A percentile compares a stretch with the other conserved stretches of the same genome.
These are phyloP conservation scores for Cordilura impudica DNA, from an alignment of 2,888 invertebrate species.

Conservation along the genomic window DNA sequence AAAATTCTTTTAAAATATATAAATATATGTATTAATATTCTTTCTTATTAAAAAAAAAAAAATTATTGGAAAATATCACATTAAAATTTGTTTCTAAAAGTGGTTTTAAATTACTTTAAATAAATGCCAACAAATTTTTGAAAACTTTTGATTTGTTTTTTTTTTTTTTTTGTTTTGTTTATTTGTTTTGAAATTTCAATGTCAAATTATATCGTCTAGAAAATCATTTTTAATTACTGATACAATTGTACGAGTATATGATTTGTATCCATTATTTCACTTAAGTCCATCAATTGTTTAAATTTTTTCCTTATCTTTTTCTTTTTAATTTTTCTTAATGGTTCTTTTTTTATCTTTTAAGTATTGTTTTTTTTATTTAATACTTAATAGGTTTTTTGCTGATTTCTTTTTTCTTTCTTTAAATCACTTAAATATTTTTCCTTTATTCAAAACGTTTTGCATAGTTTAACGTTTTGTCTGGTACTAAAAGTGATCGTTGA, in stretches of 20 bases:
- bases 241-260: not conserved
- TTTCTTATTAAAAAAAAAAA: not conserved
- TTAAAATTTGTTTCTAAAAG: too few species aligned
- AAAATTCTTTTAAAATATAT: not conserved
- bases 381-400: too few species aligned
- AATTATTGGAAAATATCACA: not conserved
- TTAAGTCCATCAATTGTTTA: constrained; percentile 21
- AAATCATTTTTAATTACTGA: not conserved
- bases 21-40: too few species aligned
- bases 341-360: too few species aligned
- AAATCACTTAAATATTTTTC: too few species aligned
- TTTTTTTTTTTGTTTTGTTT: constrained; percentile 21
- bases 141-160: constrained; percentile 21
- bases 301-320: not conserved
- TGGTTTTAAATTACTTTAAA: constrained; percentile 15
- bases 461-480: constrained; percentile 40
- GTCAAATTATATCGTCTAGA: constrained; percentile 47
- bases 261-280: constrained; percentile 29
- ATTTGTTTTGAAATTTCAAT: constrained; percentile 58
- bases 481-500: constrained; percentile 56
- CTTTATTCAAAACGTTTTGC: constrained; percentile 1
- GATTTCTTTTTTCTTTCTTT: too few species aligned
- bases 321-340: not conserved
- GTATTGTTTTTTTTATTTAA: too few species aligned
- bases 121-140: constrained; percentile 29